Conservation (phyloP, 2,113 vertebrate genomes). For the Cyanistes caeruleus region DNA sequence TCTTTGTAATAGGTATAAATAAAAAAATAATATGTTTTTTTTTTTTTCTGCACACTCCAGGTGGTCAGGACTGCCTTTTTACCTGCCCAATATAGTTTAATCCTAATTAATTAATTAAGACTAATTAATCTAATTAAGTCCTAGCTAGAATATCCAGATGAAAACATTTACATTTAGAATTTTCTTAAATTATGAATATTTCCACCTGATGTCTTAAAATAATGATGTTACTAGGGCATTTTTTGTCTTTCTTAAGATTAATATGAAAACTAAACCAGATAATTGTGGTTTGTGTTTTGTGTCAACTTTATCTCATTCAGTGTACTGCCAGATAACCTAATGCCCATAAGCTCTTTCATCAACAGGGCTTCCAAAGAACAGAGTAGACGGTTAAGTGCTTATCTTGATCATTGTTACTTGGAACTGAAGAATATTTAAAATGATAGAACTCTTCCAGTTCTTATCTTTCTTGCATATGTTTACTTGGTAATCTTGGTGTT, state of each 20-base stretch:
- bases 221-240: neutral
- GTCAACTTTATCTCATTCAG: conserved; percentile 21
- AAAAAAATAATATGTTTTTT: neutral
- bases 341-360: neutral
- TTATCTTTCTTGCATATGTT: neutral
- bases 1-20: neutral
- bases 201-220: neutral
- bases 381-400: neutral
- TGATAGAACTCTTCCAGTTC: neutral
- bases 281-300: neutral
- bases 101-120: neutral
- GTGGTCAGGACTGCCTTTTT: neutral
- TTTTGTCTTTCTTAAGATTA: neutral
- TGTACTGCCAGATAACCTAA: neutral
- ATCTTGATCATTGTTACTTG: neutral
- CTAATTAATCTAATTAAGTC: neutral
- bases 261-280: neutral
- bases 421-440: neutral
- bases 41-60: neutral
- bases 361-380: neutral
- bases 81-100: neutral
- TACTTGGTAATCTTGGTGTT: neutral
- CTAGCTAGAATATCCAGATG: neutral
- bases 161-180: neutral
- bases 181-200: neutral